phyloP scores from a whole-genome alignment of 1,140 invertebrate species.

The Conus betulinus region DNA sequence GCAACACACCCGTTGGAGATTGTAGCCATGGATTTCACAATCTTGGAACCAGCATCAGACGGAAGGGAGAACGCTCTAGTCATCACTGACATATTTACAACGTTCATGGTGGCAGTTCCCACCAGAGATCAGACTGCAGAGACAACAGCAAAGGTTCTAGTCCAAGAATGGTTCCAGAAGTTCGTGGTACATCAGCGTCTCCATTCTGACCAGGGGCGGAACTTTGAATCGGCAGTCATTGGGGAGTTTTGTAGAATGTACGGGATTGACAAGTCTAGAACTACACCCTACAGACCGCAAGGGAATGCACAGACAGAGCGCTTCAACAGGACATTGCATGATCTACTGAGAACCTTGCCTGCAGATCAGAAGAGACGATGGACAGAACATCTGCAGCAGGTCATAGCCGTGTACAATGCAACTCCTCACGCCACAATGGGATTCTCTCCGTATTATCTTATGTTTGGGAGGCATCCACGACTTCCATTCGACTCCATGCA shows the following conservation, averaged over 20 bases:
- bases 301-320: too few species aligned
- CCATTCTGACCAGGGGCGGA: slow-evolving; percentile 40
- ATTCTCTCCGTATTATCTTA: background rate
- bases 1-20: slow-evolving; percentile 13
- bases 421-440: slow-evolving; percentile 11
- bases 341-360: slow-evolving; percentile 28
- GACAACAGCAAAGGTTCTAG: slow-evolving; percentile 31
- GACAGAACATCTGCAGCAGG: slow-evolving; percentile 16
- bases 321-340: too few species aligned
- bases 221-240: slow-evolving; percentile 21
- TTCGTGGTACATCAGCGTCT: slow-evolving; percentile 44
- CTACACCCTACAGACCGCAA: too few species aligned
- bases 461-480: background rate
- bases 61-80: slow-evolving; percentile 18
- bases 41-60: slow-evolving; percentile 38
- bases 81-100: slow-evolving; percentile 52
- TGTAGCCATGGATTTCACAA: slow-evolving; percentile 26
- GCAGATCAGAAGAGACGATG: slow-evolving; percentile 39
- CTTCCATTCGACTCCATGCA: background rate
- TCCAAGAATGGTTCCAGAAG: slow-evolving; percentile 43
- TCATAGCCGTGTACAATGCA: background rate
- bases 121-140: too few species aligned
- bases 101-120: slow-evolving; percentile 12
- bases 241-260: background rate
- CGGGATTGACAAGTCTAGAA: slow-evolving; percentile 16